Evolutionary conservation across 2,888 invertebrate genomes (phyloP).

Genomic region (Pachydiplax longipennis): DNA sequence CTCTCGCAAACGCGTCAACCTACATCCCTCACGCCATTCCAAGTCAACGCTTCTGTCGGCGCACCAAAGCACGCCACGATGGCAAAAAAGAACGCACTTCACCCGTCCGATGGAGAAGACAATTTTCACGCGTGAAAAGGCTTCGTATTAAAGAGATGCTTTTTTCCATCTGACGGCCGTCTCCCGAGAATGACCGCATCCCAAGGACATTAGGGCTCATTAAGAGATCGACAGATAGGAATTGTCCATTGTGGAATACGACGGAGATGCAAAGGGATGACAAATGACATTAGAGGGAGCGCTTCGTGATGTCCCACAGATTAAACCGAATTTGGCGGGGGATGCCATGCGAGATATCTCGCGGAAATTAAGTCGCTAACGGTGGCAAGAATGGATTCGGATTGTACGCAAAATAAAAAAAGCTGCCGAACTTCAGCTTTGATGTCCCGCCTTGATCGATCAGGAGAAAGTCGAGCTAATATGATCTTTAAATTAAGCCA

Average conservation of each 20-base stretch:
- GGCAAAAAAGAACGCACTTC: background rate
- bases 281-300: no score
- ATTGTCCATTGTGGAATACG: background rate
- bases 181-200: background rate
- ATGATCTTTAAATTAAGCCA: background rate
- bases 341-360: background rate
- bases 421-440: no score
- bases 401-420: no score
- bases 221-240: background rate
- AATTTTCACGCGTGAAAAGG: background rate
- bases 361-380: background rate
- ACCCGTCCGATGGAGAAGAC: background rate
- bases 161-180: background rate
- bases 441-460: no score
- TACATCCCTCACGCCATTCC: no score
- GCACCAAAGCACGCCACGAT: background rate
- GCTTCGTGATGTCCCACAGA: no score
- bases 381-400: no score
- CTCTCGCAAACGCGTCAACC: no score
- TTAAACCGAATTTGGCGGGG: background rate
- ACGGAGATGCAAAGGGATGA: background rate
- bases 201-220: background rate
- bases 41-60: background rate
- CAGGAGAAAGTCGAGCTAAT: no score
- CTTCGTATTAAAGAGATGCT: background rate